These are phyloP conservation scores for Brachionus rubens DNA, from an alignment of 1,140 invertebrate genomes.

Conservation along the genomic window DNA sequence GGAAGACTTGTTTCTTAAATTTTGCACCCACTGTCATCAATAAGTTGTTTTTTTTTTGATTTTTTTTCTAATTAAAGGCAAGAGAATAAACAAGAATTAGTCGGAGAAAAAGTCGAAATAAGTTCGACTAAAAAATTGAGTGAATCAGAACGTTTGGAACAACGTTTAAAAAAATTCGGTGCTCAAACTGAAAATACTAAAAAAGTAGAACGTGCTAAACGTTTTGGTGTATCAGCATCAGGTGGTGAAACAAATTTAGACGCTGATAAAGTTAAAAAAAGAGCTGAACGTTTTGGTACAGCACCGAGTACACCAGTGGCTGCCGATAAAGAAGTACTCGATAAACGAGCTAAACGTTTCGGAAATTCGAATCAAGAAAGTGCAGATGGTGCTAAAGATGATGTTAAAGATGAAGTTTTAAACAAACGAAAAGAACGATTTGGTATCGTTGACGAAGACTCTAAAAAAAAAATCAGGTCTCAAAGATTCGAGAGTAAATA, in stretches of 20 bases:
- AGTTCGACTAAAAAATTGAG: not conserved
- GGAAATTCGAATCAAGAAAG: not conserved
- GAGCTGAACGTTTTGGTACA: conserved; percentile 25
- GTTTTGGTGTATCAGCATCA: conserved; percentile 12
- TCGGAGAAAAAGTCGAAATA: not conserved
- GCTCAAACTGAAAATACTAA: conserved; percentile 35
- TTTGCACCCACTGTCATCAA: too few species aligned
- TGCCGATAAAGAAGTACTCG: not conserved
- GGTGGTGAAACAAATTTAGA: not conserved
- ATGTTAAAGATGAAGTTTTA: conserved; percentile 1
- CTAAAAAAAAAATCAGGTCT: conserved; percentile 10
- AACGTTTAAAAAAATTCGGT: conserved; percentile 43
- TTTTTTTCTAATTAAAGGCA: not conserved
- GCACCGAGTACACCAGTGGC: conserved; percentile 11
- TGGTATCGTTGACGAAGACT: conserved; percentile 39
- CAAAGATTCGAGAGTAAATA: conserved; percentile 26
- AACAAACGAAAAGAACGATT: conserved; percentile 43
- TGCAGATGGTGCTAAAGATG: too few species aligned
- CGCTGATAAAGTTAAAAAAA: not conserved
- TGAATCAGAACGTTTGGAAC: conserved; percentile 20
- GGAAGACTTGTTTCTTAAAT: too few species aligned
- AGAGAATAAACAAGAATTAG: not conserved
- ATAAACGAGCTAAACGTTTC: conserved; percentile 37
- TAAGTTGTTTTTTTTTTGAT: too few species aligned
- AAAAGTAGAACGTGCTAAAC: conserved; percentile 36